These are phyloP conservation scores for Dusona sp. DNA, from an alignment of 2,888 invertebrate genomes.

Conservation along the genomic window DNA sequence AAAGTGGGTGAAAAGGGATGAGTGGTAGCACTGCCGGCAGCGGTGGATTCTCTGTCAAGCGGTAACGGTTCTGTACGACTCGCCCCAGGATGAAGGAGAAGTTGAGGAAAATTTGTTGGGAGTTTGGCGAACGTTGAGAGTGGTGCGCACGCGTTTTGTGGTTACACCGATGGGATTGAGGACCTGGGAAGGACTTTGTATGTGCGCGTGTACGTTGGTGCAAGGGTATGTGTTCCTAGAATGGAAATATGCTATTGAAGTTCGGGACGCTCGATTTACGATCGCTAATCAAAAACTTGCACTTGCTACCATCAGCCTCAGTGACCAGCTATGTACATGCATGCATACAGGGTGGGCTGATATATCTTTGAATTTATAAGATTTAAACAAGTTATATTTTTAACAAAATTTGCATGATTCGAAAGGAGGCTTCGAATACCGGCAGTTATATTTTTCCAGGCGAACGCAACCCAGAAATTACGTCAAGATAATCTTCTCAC, in stretches of 20 bases:
- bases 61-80: constrained; percentile 50
- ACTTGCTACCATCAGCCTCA: constrained; percentile 65
- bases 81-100: constrained; percentile 55
- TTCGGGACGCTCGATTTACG: constrained; percentile 75
- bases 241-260: constrained; percentile 72
- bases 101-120: constrained; percentile 60
- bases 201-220: neutral
- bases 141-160: constrained; percentile 50
- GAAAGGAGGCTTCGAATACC: neutral
- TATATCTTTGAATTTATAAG: neutral
- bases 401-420: neutral
- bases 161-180: constrained; percentile 47
- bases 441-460: neutral
- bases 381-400: neutral
- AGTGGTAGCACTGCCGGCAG: constrained; percentile 19
- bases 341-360: neutral
- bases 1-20: constrained; percentile 13
- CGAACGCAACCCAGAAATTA: too few relatives aligned
- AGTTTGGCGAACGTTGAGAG: constrained; percentile 59
- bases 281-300: constrained; percentile 78
- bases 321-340: constrained; percentile 13
- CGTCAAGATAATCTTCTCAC: too few relatives aligned
- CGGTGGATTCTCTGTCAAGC: constrained; percentile 47
- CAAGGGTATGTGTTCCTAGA: constrained; percentile 1
- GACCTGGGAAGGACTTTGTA: neutral